These are phyloP conservation scores for Gallinago jamesoni DNA, from an alignment of 2,113 vertebrate genomes.

Conservation along the genomic window DNA sequence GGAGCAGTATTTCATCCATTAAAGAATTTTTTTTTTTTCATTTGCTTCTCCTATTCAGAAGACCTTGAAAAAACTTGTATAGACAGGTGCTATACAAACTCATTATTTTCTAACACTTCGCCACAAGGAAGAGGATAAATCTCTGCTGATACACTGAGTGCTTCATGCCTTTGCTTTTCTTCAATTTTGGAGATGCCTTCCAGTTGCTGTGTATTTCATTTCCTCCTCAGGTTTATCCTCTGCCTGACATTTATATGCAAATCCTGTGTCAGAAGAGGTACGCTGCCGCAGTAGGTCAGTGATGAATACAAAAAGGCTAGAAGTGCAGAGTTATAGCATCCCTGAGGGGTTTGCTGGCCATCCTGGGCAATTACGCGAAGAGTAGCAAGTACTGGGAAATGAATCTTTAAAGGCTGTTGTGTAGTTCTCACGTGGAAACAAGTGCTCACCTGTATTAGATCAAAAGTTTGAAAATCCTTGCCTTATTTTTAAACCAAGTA, in stretches of 20 bases:
- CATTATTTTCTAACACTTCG: neutral
- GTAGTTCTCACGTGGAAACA: neutral
- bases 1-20: neutral
- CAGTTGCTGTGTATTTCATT: neutral
- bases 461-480: neutral
- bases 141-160: neutral
- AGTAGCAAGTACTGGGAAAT: neutral
- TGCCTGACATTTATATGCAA: slow-evolving; percentile 17
- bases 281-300: neutral
- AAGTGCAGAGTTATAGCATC: neutral
- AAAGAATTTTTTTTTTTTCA: neutral
- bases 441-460: neutral
- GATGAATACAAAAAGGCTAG: neutral
- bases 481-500: neutral
- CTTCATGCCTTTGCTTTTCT: neutral
- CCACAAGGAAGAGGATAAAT: neutral
- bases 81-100: neutral
- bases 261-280: neutral
- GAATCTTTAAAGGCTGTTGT: neutral
- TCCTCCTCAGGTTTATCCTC: neutral
- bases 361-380: neutral
- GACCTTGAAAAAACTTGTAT: neutral
- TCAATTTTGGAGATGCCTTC: neutral
- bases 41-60: neutral
- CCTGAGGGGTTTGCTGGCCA: neutral